Base-by-base conservation (phyloP, 2,888 invertebrate genomes). In the Lepidocyrtoides sp. region DNA sequence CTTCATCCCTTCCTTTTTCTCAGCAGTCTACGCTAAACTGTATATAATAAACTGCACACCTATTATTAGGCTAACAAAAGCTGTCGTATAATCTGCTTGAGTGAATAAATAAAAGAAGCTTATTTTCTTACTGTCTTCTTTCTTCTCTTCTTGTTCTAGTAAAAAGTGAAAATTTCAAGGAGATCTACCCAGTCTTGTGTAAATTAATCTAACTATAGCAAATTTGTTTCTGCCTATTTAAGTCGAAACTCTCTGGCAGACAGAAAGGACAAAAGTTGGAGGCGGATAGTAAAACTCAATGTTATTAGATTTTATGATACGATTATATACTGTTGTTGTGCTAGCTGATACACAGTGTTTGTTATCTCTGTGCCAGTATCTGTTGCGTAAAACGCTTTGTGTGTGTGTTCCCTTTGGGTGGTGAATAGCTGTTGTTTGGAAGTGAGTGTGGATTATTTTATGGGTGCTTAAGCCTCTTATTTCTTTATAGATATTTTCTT, bases 391-490 rank as follows among this genome's bases (percentile, higher is more conserved):
- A 82, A 75, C 44, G 44, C 44, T 82, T 26, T 82, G 63, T 29
- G 60, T 26, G 32, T 51, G 26, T 60, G 60, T 60, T 32, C 26
- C 48, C 29, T 54, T 17, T 54, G 32, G 66, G 32, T 63, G 57
- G 57, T 75, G 44, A 48, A 29, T 66, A 36, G 66, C 1, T 60
- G 75, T 75, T 48, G 8, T 54, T 77, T 72, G 51, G 17, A 77
- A 77, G 86, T 77, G 87, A 79, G 87, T 66, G 79, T 20, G 81
- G 88, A 88, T 88, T 88, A 88, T 88, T 88, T 82, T 88, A 88
- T 88, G 88, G 88, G 82, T 88, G 88, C 88, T 88, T 88, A 88
- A 88, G 81, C 88, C 88, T 88, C 88, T 88, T 88, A 88, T 88
- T 88, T 88, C 88, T 88, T 82, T 44, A 82, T 82, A 63, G 60